phyloP scores from a whole-genome alignment of 2,888 invertebrate species.

The Lepidocyrtoides sp. region DNA sequence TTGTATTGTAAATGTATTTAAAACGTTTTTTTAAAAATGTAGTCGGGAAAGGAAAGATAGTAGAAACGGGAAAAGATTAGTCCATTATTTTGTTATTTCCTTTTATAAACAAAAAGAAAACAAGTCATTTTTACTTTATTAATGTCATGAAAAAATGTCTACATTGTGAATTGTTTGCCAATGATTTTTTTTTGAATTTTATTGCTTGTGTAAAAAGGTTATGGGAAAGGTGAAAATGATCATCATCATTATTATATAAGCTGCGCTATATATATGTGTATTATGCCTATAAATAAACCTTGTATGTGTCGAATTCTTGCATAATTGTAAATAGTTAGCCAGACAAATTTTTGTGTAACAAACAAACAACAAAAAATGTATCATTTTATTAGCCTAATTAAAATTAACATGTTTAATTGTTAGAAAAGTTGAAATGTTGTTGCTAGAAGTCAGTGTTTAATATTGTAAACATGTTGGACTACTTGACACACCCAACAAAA shows the following conservation, averaged over 20 bases:
- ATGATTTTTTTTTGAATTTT: not conserved
- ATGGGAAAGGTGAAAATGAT: constrained; percentile 24
- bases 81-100: constrained; percentile 74
- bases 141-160: not conserved
- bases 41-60: constrained; percentile 6
- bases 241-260: constrained; percentile 59
- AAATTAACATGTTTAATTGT: not conserved
- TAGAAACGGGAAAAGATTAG: constrained; percentile 41
- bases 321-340: constrained; percentile 1
- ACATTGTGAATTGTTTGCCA: constrained; percentile 9
- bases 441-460: not conserved
- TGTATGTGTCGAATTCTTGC: constrained; percentile 28
- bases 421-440: not conserved
- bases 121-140: constrained; percentile 57
- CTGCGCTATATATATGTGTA: not conserved
- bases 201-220: not conserved
- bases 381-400: too few species aligned
- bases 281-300: too few species aligned
- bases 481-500: constrained; percentile 33
- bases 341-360: not conserved
- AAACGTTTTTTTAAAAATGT: not conserved
- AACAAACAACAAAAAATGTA: too few species aligned
- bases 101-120: constrained; percentile 60
- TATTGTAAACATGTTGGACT: not conserved
- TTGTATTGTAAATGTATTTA: constrained; percentile 22